phyloP scores from a whole-genome alignment of 2,888 invertebrate species.

The Drosophila histrio region DNA sequence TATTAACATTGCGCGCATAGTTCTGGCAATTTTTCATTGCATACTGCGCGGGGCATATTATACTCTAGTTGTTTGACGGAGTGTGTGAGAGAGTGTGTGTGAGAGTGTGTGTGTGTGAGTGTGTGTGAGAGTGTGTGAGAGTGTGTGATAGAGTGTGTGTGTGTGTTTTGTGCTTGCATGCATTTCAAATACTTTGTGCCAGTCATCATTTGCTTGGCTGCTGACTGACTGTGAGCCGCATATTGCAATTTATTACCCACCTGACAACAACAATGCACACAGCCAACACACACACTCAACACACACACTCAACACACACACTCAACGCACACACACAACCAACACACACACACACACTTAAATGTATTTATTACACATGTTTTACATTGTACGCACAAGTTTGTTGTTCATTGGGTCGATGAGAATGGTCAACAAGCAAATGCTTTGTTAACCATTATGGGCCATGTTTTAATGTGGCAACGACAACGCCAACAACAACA shows the following conservation, averaged over 20 bases:
- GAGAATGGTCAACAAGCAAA: conserved; percentile 73
- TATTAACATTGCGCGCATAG: conserved; percentile 65
- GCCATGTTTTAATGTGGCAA: conserved; percentile 74
- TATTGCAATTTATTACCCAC: conserved; percentile 72
- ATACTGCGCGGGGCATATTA: conserved; percentile 34
- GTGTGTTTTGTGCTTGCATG: conserved; percentile 25
- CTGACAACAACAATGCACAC: conserved; percentile 46
- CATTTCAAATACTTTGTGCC: conserved; percentile 66
- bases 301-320: conserved; percentile 1
- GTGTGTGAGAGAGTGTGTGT: neutral
- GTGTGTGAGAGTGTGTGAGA: neutral
- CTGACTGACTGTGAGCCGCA: conserved; percentile 27
- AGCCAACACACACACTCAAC: neutral
- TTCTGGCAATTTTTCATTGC: conserved; percentile 67
- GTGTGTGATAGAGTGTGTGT: neutral
- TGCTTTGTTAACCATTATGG: conserved; percentile 79
- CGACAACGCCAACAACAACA: conserved; percentile 41
- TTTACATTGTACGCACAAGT: conserved; percentile 76
- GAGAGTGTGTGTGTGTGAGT: neutral
- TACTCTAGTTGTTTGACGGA: neutral
- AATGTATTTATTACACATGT: conserved; percentile 79
- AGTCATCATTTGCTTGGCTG: conserved; percentile 66
- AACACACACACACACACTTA: conserved; percentile 33
- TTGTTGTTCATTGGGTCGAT: conserved; percentile 61
- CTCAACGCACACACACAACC: conserved; percentile 2